Base-by-base conservation (phyloP, 2,888 invertebrate species). In the Cynaeus angustus region DNA sequence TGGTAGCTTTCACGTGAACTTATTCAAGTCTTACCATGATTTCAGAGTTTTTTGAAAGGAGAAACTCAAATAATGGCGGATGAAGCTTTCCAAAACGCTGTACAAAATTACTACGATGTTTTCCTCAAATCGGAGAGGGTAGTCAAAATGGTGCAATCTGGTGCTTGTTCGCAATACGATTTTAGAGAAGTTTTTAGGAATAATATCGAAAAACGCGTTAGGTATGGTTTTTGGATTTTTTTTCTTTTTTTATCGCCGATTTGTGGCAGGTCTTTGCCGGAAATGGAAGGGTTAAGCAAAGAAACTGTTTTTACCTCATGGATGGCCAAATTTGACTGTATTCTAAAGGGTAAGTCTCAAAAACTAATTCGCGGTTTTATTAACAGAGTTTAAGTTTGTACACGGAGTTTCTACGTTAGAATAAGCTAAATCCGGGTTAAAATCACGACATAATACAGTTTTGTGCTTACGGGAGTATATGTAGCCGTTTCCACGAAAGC, bases 311-410 rank as follows among this genome's bases (percentile, higher is more conserved):
- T 99, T 75, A 97, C 97, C 74, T 98, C 98, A 46, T 99, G 99
- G 99, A 94, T 99, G 91, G 97, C 98, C 66, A 99, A 98, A 86
- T 99, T 98, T 86, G 99, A 99, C 87, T 97, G 98, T 86, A 99
- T 99, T 83, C 93, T 98, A 85, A 96, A 96, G 87, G 96, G 95
- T 86, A 91, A 89, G 58, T 70, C 21, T 7, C 6, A 1, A 21
- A 21, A 21, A 21, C 21, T 3, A 4, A 21, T 21, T 21, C 4
- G 21, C 21, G 21, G n/a, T n/a, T n/a, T n/a, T n/a, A n/a, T n/a
- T n/a, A n/a, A n/a, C n/a, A n/a, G n/a, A n/a, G n/a, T n/a, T n/a
- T n/a, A n/a, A n/a, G n/a, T n/a, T n/a, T n/a, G n/a, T n/a, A n/a
- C n/a, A n/a, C n/a, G n/a, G n/a, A n/a, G n/a, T n/a, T n/a, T n/a